Base-by-base conservation (phyloP, 2,888 invertebrate species). In the Griposia aprilina region DNA sequence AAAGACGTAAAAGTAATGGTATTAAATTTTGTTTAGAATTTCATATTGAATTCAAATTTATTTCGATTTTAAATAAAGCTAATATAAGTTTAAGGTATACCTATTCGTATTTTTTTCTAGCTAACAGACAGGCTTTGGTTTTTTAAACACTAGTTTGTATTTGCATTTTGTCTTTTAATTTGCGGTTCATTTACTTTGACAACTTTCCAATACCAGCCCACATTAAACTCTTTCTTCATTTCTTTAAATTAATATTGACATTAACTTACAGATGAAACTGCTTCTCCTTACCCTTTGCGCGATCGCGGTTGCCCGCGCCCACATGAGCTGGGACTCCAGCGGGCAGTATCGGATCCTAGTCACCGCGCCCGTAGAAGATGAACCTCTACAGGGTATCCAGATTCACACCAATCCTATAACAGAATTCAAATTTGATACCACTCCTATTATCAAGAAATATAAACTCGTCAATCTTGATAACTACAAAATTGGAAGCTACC, bases 211-310 rank as follows among this genome's bases (percentile, higher is more conserved):
- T 26, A 60, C 59, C 10, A 59, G 30, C 20, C 20, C 20, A 5
- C 20, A 4, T 26, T 6, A 0, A 41, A 26, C 26, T 41, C 1
- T 11, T 67, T 23, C 11, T 30, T 30, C 2, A 23, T 45, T 63
- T 36, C 20, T 1, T 48, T 30, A 20, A 41, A 30, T 55, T 36
- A 55, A 60, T 55, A 67, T 50, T 41, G 4, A 41, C 0, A 48
- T 55, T 83, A 74, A 70, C 41, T 89, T 87, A 26, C 88, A 92
- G 92, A 92, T 92, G 92, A 91, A 89, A 83, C 57, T 89, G 59
- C 36, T 89, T 23, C 62, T 89, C 0, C 50, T 88, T 6, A 45
- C 88, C 13, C 60, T 86, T 17, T 81, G 87, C 17, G 55, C 86
- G 72, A 36, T 87, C 36, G 84, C 87, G n/a, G 80, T 84, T 5